Percentiles rank a stretch among this genome's conserved stretches.
Conservation (phyloP, 2,113 vertebrate species). For the Bubo blakistoni region DNA sequence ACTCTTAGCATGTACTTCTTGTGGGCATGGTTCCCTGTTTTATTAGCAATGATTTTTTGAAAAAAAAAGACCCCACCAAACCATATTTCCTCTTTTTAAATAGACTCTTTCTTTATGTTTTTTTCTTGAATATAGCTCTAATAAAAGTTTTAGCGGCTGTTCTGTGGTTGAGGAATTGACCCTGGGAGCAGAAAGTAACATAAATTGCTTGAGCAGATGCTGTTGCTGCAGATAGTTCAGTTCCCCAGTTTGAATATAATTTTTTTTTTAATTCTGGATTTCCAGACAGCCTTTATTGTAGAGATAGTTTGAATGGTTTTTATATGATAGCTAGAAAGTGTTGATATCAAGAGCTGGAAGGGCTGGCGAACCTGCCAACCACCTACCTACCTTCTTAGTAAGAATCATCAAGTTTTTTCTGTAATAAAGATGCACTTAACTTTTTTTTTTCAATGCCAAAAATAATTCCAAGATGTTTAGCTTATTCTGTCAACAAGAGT, state of each 20-base stretch:
- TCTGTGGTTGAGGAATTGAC: neutral
- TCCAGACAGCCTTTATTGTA: neutral
- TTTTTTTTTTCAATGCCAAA: neutral
- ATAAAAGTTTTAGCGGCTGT: conserved; percentile 2
- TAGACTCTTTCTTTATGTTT: neutral
- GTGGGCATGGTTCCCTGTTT: neutral
- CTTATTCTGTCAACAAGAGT: neutral
- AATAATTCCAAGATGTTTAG: neutral
- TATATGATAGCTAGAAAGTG: neutral
- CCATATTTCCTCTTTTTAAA: neutral
- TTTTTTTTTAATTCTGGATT: neutral
- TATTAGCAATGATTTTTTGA: neutral
- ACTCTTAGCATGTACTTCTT: neutral
- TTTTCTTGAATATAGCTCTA: neutral
- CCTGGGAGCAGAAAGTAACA: neutral
- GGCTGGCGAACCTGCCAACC: neutral
- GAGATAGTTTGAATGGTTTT: neutral
- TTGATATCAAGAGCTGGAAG: neutral
- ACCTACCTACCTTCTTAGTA: neutral
- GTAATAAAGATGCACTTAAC: neutral
- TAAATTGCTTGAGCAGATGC: neutral
- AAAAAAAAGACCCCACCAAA: neutral
- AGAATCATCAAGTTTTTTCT: neutral
- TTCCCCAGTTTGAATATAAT: neutral
- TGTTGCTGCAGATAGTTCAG: neutral